A percentile compares a stretch with the other conserved stretches of the same genome.
These are phyloP conservation scores for Latrodectus hesperus DNA, from an alignment of 2,888 invertebrate species.

Conservation along the genomic window DNA sequence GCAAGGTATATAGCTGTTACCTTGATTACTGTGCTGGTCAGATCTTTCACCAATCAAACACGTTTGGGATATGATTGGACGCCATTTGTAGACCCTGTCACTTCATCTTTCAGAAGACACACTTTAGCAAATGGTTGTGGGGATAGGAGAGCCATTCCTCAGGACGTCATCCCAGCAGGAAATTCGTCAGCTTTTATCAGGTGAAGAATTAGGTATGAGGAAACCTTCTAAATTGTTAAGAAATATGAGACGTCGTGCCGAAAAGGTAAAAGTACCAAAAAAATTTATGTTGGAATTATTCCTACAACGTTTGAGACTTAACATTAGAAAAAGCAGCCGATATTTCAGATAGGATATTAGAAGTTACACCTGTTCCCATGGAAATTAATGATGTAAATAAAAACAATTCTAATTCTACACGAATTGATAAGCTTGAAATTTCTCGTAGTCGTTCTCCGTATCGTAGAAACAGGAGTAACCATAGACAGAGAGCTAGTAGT, in stretches of 20 bases:
- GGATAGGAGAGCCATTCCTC: too few relatives aligned
- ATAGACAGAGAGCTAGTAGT: neutral
- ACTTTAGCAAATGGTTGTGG: too few relatives aligned
- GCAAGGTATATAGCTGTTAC: too few relatives aligned
- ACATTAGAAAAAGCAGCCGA: conserved; percentile 14
- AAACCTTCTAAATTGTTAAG: conserved; percentile 1
- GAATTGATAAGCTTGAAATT: conserved; percentile 14
- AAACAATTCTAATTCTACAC: neutral
- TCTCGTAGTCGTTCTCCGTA: neutral
- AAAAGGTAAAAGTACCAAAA: neutral
- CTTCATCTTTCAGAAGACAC: too few relatives aligned
- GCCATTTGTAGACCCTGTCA: too few relatives aligned
- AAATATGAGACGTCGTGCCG: conserved; percentile 7
- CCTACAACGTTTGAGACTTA: neutral
- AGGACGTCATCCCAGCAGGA: neutral
- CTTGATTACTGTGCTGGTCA: too few relatives aligned
- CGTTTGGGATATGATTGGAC: too few relatives aligned
- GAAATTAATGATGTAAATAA: conserved; percentile 11
- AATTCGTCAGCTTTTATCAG: neutral
- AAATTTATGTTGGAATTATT: conserved; percentile 8
- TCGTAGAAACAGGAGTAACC: neutral
- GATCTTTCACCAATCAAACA: too few relatives aligned
- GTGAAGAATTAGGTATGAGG: neutral
- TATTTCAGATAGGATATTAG: conserved; percentile 18
- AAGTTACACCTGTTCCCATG: conserved; percentile 16